Evolutionary conservation across 2,888 invertebrate species (phyloP).

Genomic region (Bugula neritina): DNA sequence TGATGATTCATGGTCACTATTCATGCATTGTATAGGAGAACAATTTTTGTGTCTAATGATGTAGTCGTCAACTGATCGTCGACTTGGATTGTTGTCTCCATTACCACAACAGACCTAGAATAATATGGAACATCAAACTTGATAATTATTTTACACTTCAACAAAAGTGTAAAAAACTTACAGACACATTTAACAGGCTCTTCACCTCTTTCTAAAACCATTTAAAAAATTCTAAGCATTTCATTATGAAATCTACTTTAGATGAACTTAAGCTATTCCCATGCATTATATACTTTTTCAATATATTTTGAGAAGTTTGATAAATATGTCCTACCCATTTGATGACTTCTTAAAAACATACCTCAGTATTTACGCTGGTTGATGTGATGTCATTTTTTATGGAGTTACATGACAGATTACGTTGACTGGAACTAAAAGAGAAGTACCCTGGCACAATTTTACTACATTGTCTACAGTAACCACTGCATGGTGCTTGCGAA

Average conservation of each 20-base stretch:
- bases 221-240: no score
- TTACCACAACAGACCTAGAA: constrained; percentile 1
- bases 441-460: not conserved
- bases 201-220: no score
- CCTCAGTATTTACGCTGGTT: not conserved
- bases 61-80: not conserved
- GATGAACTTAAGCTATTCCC: no score
- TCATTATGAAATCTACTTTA: no score
- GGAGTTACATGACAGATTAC: not conserved
- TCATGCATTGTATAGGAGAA: not conserved
- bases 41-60: not conserved
- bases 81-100: not conserved
- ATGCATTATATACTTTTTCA: no score
- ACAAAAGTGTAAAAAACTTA: no score
- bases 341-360: no score
- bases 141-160: no score
- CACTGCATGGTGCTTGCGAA: not conserved
- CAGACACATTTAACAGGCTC: no score
- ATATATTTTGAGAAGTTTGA: no score
- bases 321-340: no score
- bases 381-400: not conserved
- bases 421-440: not conserved
- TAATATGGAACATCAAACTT: no score
- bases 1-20: not conserved
- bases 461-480: not conserved